Percentiles rank a stretch among this genome's conserved stretches.
Conservation (phyloP, 2,113 vertebrate species). For the Pluvialis apricaria region DNA sequence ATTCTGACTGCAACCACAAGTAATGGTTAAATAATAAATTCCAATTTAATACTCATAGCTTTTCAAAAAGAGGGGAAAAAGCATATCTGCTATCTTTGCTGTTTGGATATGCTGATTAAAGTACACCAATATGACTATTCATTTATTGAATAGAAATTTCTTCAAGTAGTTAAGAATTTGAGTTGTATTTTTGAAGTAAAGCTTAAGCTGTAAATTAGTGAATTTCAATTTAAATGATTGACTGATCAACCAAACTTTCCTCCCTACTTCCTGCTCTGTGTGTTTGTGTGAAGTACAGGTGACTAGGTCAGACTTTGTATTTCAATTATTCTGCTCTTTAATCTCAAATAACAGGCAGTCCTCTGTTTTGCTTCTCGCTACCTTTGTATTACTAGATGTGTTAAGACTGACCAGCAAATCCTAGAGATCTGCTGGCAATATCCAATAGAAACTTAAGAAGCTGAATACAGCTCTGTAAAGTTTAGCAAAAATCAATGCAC, state of each 20-base stretch:
- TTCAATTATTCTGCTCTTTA: constrained; percentile 2
- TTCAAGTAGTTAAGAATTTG: background rate
- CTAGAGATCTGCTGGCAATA: background rate
- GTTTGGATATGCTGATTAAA: background rate
- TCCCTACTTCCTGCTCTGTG: background rate
- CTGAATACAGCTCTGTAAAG: background rate
- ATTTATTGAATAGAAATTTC: background rate
- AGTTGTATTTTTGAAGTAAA: background rate
- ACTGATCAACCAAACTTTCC: background rate
- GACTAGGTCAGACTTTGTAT: background rate
- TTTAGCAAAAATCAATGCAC: background rate
- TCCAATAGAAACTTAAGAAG: background rate
- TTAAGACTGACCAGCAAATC: background rate
- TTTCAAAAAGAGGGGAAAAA: background rate
- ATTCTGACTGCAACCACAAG: background rate
- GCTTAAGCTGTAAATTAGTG: background rate
- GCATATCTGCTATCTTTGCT: background rate
- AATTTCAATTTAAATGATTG: background rate
- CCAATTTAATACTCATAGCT: background rate
- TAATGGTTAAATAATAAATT: background rate
- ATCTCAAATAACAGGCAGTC: background rate
- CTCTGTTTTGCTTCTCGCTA: background rate
- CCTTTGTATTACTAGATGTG: background rate
- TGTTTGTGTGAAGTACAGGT: background rate
- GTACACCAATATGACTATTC: background rate